Base-by-base conservation (phyloP, 2,888 invertebrate genomes). In the Sphaerophoria rueppellii region DNA sequence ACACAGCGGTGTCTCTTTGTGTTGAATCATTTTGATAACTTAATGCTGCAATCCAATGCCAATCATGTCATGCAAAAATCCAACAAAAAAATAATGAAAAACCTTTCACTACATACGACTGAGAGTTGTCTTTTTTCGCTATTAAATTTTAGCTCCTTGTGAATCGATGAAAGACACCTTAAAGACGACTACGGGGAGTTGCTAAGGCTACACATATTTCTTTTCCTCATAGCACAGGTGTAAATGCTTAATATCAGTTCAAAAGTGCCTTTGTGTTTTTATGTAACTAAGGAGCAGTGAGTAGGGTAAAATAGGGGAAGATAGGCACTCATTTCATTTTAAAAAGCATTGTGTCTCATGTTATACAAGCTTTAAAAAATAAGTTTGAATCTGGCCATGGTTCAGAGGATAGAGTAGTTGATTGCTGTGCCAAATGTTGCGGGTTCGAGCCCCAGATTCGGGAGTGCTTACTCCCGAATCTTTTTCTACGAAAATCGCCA, bases 151-250 rank as follows among this genome's bases (percentile, higher is more conserved):
- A 83, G 79, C 83, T 79, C 75, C 83, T 79, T 40, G 35, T 12
- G 32, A 70, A 70, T 57, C 58, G 57, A 82, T 78, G 16, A 58
- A 52, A 52, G 70, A 70, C 73, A 69, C 52, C 12, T 16, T 40
- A 40, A 40, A 16, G 0, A 69, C 34, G 34, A 52, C 12, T 24
- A 54, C 50, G 46, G 9, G 58, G 5, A 83, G 79, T 76, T 83
- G 61, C 58, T 75, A 57, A 54, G n/a, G 12, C 12, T 24, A 75
- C 69, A 76, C 72, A 83, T 75, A 79, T 83, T 83, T 83, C 83
- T 83, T 79, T 83, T 83, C 83, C 83, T 75, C 83, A 83, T 83
- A 75, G 65, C 55, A 35, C 50, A 37, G 48, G 55, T 63, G 6
- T 74, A 79, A 58, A 82, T 70, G 34, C 35, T 58, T 37, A 14